Base-by-base conservation (phyloP, 2,888 invertebrate genomes). In the Lithosia quadra region DNA sequence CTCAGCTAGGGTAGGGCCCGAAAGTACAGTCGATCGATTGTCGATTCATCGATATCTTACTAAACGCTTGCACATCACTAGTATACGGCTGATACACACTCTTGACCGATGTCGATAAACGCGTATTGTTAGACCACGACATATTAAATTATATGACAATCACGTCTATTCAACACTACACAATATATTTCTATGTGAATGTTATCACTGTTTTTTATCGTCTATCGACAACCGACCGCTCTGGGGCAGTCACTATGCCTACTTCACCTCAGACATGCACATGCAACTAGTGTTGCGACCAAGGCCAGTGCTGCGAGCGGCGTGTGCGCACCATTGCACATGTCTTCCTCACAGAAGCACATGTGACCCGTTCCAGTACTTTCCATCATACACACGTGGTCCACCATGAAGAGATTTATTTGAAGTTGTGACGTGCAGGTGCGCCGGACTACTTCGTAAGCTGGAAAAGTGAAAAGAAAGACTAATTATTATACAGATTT, bases 341-440 rank as follows among this genome's bases (percentile, higher is more conserved):
- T 98, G 96, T 99, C 98, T 96, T 98, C 98, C 96, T 99, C 98
- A 96, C 99, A 99, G 97, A 99, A 99, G 96, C 98, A 99, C 98
- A 99, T 99, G 97, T 98, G 98, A 95, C 99, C 99, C 92, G 97
- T 98, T 96, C 98, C 98, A 96, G 98, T 98, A 97, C 98, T 98
- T 97, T 99, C 99, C 97, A 98, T 98, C 98, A 99, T 99, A 97
- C 99, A 99, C 96, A 99, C 99, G 96, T 99, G 99, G 95, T 99
- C 99, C 93, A 99, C 99, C 98, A 99, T 98, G 96, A 99, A 99
- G 88, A 99, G 96, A 95, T 99, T 99, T 95, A 99, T 99, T 95
- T 98, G 98, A 79, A 99, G 96, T 90, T 98, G 98, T 76, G 98
- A 97, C 71, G 98, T 99, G 95, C 99, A 99, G 83, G 98, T 98